phyloP scores from a whole-genome alignment of 1,140 invertebrate species.

The Vanessa atalanta region DNA sequence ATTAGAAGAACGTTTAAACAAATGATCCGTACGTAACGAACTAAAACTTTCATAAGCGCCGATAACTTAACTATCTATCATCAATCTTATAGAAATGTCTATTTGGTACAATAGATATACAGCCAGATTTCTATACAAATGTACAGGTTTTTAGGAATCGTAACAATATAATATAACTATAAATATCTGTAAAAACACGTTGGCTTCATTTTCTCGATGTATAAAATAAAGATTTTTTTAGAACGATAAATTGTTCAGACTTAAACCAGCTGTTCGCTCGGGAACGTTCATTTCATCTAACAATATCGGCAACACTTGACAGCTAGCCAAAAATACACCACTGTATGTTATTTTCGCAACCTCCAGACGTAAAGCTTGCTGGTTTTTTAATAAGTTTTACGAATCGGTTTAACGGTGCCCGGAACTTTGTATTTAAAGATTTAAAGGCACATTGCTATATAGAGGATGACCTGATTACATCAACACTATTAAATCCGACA shows the following conservation, averaged over 20 bases:
- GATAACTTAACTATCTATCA: too few species aligned
- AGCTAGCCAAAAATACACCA: slow-evolving; percentile 60
- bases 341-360: slow-evolving; percentile 56
- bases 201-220: not conserved
- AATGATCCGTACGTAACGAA: too few species aligned
- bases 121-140: not conserved
- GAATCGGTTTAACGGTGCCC: slow-evolving; percentile 32
- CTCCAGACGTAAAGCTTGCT: slow-evolving; percentile 31
- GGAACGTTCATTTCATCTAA: slow-evolving; percentile 55
- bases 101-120: not conserved
- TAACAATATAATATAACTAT: too few species aligned
- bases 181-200: too few species aligned
- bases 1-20: too few species aligned
- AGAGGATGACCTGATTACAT: slow-evolving; percentile 9
- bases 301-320: slow-evolving; percentile 59
- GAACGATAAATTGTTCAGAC: slow-evolving; percentile 25
- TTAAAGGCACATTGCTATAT: slow-evolving; percentile 15
- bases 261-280: slow-evolving; percentile 39
- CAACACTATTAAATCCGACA: slow-evolving; percentile 14
- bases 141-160: too few species aligned
- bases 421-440: slow-evolving; percentile 38
- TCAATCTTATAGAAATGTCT: too few species aligned
- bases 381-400: slow-evolving; percentile 40
- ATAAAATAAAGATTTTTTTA: not conserved
- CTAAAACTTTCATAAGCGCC: too few species aligned